Conservation (phyloP, 1,140 invertebrate species). For the Caenorhabditis elegans region WBcel235 BX284605.5:3513501-3514000, state of each 20-base stretch:
- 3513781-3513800: too few relatives aligned
- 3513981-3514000: not conserved
- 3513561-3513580: not conserved
- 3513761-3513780: too few relatives aligned
- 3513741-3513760: too few relatives aligned
- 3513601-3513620: not conserved
- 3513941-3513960: not conserved
- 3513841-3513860: too few relatives aligned
- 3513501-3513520: not conserved
- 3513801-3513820: too few relatives aligned
- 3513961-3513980: not conserved
- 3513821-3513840: too few relatives aligned
- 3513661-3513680: not conserved
- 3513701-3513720: not conserved
- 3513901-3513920: not conserved
- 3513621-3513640: not conserved
- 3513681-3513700: not conserved
- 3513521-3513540: not conserved
- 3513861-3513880: too few relatives aligned
- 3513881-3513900: too few relatives aligned
- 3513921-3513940: not conserved
- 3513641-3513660: not conserved
- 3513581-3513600: not conserved
- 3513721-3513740: too few relatives aligned
- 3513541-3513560: not conserved